Base-by-base conservation (phyloP, 1,140 invertebrate genomes). In the Cotesia typhae region DNA sequence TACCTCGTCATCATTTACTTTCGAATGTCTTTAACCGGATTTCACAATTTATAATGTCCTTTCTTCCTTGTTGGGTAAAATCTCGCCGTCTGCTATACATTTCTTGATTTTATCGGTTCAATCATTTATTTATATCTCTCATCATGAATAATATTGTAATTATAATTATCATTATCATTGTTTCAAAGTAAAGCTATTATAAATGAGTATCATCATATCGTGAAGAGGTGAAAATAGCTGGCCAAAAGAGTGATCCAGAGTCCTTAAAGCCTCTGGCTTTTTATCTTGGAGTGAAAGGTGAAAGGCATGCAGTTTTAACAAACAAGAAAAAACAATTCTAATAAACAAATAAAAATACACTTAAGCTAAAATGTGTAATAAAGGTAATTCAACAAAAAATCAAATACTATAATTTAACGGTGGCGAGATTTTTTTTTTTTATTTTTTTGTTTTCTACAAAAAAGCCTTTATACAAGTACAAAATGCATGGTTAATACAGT, bases 391-490 rank as follows among this genome's bases (percentile, higher is more conserved):
- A 36, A 52, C 4, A 52, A 60, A 51, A 36, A 52, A 74, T 10
- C 10, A 67, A 28, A 7, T 14, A 68, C 35, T 41, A 28, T 60
- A 14, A 53, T 79, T 80, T 76, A 83, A 84, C 85, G 85, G 85
- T 86, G 85, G 85, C 83, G 85, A 86, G 81, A 83, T 83, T 81
- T 84, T 85, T 83, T 83, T 14, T 83, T 83, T 81, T 81, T 81
- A 78, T 75, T 78, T 83, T 79, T 79, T 82, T 77, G 80, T 85
- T 85, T 81, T 83, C 78, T 82, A 84, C 78, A 85, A 85, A 87
- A 82, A 85, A 87, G 84, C 85, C 84, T 87, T 87, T 87, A 87
- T 87, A 87, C 84, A 87, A 84, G 81, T 87, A 84, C 69, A 87
- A 86, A 74, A 83, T 85, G 83, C 84, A 79, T 83, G 79, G 78